Conservation (phyloP, 2,797 vertebrate genomes). For the Sebastiscus albofasciatus region DNA sequence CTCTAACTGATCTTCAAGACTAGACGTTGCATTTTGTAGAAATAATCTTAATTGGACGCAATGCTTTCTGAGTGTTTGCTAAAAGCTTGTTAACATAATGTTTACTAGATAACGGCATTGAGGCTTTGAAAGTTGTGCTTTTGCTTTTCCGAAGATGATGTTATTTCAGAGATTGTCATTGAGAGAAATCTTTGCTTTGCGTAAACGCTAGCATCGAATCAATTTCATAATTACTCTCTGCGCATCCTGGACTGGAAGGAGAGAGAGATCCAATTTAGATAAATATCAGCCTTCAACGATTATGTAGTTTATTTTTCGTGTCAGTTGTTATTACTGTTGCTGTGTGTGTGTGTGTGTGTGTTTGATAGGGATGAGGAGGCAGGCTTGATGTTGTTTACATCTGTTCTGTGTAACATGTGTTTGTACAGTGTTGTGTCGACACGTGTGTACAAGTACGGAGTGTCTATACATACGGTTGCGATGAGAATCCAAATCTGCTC, state of each 20-base stretch:
- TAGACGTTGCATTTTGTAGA: neutral
- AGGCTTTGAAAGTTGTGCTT: neutral
- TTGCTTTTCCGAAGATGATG: neutral
- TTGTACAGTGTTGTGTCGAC: neutral
- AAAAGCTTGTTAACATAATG: conserved; percentile 17
- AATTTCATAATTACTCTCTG: conserved; percentile 14
- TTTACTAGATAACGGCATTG: conserved; percentile 1
- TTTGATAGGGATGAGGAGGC: neutral
- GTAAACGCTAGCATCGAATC: conserved; percentile 25
- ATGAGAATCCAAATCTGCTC: conserved; percentile 46
- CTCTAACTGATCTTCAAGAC: neutral
- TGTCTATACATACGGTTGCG: conserved; percentile 3
- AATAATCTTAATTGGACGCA: neutral
- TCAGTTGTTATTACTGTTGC: neutral
- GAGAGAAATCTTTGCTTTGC: conserved; percentile 4
- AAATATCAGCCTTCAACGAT: conserved; percentile 22
- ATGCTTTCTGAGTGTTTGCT: neutral
- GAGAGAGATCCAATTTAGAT: conserved; percentile 35
- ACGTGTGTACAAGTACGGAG: conserved; percentile 5
- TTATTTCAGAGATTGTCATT: conserved; percentile 19
- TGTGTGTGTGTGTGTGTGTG: neutral
- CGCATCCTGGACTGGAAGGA: neutral
- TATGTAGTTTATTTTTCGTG: conserved; percentile 9
- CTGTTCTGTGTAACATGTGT: neutral
- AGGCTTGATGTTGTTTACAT: conserved; percentile 6